phyloP scores from a whole-genome alignment of 2,797 vertebrate species.

The Anabacerthia variegaticeps region DNA sequence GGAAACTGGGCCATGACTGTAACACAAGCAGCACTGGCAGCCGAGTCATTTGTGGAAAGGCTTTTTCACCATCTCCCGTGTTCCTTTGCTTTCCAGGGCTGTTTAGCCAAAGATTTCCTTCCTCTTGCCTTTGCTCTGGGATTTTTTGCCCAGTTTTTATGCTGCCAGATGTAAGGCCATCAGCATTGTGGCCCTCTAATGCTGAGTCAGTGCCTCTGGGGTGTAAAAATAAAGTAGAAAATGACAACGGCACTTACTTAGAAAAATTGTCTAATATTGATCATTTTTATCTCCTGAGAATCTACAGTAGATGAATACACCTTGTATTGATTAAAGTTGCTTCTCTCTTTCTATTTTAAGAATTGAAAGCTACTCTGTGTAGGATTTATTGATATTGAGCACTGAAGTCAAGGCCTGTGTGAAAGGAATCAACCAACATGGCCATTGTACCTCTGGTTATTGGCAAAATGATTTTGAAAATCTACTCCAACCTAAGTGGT shows the following conservation, averaged over 20 bases:
- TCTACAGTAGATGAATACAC: not conserved
- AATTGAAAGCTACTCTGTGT: not conserved
- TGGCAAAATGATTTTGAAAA: not conserved
- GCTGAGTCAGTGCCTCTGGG: not conserved
- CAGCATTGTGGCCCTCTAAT: not conserved
- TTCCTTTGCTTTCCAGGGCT: not conserved
- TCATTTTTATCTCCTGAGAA: not conserved
- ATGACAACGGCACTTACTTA: not conserved
- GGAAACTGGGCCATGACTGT: not conserved
- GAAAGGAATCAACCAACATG: not conserved
- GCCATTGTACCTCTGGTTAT: rapidly evolving
- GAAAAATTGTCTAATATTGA: not conserved
- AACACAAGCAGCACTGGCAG: not conserved
- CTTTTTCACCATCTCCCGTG: not conserved
- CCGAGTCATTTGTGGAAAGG: not conserved
- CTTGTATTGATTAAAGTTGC: not conserved
- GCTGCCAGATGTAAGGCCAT: not conserved
- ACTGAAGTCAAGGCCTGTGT: not conserved
- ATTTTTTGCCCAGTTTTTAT: not conserved
- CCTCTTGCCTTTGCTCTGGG: not conserved
- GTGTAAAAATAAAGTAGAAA: not conserved
- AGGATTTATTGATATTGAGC: not conserved
- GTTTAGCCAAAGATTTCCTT: not conserved
- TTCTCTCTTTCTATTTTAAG: too few species aligned
- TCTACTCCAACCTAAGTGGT: not conserved